Percentiles rank a stretch among this genome's conserved stretches.
Conservation (phyloP, 2,797 vertebrate species). For the Anisognathus igniventris region DNA sequence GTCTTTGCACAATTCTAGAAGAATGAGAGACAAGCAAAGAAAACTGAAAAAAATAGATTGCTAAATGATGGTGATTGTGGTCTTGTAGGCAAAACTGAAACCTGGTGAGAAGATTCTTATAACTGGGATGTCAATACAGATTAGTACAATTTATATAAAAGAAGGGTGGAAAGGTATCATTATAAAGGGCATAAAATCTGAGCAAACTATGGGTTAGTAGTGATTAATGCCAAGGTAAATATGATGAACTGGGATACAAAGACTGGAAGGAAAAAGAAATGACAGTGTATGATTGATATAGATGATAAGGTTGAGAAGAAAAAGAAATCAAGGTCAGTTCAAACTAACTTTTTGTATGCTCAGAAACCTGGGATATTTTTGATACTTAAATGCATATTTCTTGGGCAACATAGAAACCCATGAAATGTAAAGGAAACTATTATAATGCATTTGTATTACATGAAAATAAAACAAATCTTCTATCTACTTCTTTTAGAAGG, state of each 20-base stretch:
- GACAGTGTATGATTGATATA: background rate
- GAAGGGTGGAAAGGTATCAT: background rate
- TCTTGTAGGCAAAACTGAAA: background rate
- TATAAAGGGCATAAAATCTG: background rate
- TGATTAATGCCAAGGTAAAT: background rate
- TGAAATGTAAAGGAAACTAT: background rate
- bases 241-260: background rate
- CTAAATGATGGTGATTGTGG: background rate
- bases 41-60: background rate
- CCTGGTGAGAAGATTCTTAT: background rate
- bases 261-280: background rate
- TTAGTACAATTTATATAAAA: constrained; percentile 8
- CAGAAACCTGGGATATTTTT: background rate
- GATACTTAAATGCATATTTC: background rate
- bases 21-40: background rate
- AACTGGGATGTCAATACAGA: constrained; percentile 1
- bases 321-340: background rate
- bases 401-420: background rate
- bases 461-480: background rate
- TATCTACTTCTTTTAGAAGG: background rate
- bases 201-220: background rate
- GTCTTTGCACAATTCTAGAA: background rate
- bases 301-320: background rate
- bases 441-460: background rate
- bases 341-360: background rate